Evolutionary conservation across 2,797 vertebrate species (phyloP), one percentile per base, ranked within the genome.

Genomic region (Triplophysa bombifrons): DNA sequence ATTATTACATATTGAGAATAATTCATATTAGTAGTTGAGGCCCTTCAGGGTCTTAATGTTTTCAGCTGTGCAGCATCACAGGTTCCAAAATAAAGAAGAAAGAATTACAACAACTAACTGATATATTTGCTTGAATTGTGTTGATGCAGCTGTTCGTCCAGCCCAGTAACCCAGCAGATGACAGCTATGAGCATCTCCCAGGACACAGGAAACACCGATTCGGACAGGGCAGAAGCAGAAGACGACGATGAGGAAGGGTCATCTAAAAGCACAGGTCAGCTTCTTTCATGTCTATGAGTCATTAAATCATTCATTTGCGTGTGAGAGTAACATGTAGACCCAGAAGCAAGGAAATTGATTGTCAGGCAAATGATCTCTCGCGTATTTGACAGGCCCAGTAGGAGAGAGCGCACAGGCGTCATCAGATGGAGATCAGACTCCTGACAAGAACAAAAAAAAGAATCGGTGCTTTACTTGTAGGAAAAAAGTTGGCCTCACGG

Each of bases 401-500:
- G 91, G 92, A 58, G 95, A 96, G 78, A 85, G 90, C 65, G 88
- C 93, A 25, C 94, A 95, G 88, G 86, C 88, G 71, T 90, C 90
- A 1, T 92, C 94, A 79, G 95, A 96, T 63, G 92, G 89, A 73
- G 95, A 96, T 88, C 90, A 94, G 72, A 93, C 93, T 58, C 91
- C 94, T 1, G 96, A 96, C 82, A 96, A 96, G 89, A 93, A 93
- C 25, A 96, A 96, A 89, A 97, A 96, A 89, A 96, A 95, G 92
- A 96, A 96, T 80, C 95, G 96, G 78, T 97, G 96, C 90, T 96
- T 96, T 87, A 93, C 93, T 63, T 97, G 96, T 92, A 89, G 95
- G 86, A 97, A 97, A 92, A 97, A 96, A 93, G 95, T 97, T 17
- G 96, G 96, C 82, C 94, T 97, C 75, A 97, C 96, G 73, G 96